Evolutionary conservation across 2,797 vertebrate genomes (phyloP).

Genomic region (Pseudomugil tenellus): DNA sequence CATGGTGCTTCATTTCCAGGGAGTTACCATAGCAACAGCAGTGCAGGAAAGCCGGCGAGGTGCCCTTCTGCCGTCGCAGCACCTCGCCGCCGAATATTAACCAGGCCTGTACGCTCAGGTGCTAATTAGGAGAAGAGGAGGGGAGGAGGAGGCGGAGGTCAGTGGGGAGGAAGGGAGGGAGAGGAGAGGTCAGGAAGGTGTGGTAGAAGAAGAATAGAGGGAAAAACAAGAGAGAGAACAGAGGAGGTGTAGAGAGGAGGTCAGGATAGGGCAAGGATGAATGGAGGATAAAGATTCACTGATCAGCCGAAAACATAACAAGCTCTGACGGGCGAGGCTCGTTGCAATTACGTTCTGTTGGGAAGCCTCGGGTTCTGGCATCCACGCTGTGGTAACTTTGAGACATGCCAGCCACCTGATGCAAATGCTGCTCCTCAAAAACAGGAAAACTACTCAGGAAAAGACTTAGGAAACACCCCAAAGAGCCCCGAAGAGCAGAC

Average conservation of each 20-base stretch:
- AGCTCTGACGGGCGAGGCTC: slow-evolving; percentile 1
- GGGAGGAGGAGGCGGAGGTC: slow-evolving; percentile 23
- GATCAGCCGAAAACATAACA: slow-evolving; percentile 16
- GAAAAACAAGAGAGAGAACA: background rate
- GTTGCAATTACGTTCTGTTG: background rate
- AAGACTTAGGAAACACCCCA: background rate
- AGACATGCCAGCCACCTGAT: slow-evolving; percentile 1
- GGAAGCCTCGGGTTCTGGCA: slow-evolving; percentile 2
- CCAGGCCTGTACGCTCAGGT: slow-evolving; percentile 82
- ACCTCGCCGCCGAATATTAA: slow-evolving; percentile 87
- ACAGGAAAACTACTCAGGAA: background rate
- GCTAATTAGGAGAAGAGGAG: slow-evolving; percentile 77
- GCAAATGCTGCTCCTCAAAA: background rate
- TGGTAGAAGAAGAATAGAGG: background rate
- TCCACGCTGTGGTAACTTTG: background rate
- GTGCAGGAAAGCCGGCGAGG: slow-evolving; percentile 76
- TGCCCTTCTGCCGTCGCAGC: slow-evolving; percentile 70
- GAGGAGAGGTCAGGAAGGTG: slow-evolving; percentile 29
- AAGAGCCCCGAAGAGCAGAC: background rate
- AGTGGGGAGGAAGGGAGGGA: slow-evolving; percentile 32
- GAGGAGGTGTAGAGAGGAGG: background rate
- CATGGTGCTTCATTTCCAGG: slow-evolving; percentile 88
- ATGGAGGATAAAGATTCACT: slow-evolving; percentile 1
- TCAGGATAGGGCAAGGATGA: slow-evolving; percentile 8
- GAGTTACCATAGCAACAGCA: slow-evolving; percentile 88